A percentile compares a stretch with the other conserved stretches of the same genome.
These are phyloP conservation scores for Garrulus glandarius DNA, from an alignment of 2,797 vertebrate species.

Conservation along the genomic window DNA sequence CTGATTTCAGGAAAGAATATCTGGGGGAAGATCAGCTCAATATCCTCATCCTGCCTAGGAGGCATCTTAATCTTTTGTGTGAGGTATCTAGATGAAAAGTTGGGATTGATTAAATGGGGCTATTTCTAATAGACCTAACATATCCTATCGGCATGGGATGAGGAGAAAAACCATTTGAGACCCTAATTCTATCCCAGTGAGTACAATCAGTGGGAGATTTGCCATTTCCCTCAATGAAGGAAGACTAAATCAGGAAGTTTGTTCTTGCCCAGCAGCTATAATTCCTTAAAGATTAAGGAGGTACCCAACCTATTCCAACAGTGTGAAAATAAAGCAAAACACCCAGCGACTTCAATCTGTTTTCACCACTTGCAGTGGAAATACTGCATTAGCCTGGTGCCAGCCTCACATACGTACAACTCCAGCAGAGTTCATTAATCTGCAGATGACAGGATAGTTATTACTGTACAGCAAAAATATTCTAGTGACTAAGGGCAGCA, in stretches of 20 bases:
- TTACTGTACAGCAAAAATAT: not conserved
- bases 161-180: not conserved
- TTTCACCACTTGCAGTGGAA: constrained; percentile 13
- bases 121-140: not conserved
- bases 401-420: not conserved
- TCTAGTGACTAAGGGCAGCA: not conserved
- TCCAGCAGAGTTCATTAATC: constrained; percentile 28
- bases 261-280: not conserved
- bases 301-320: not conserved
- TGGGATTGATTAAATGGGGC: not conserved
- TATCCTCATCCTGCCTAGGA: not conserved
- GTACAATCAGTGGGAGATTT: not conserved
- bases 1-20: not conserved
- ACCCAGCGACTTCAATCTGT: not conserved
- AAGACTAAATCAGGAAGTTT: not conserved
- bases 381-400: not conserved
- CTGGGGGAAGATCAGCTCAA: not conserved
- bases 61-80: not conserved
- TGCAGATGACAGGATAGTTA: not conserved
- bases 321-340: constrained; percentile 19
- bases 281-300: constrained; percentile 14
- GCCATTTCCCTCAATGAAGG: not conserved
- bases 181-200: not conserved
- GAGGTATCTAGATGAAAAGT: not conserved
- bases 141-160: not conserved